These are phyloP conservation scores for Pycnonotus jocosus DNA, from an alignment of 2,113 vertebrate species.

Conservation along the genomic window DNA sequence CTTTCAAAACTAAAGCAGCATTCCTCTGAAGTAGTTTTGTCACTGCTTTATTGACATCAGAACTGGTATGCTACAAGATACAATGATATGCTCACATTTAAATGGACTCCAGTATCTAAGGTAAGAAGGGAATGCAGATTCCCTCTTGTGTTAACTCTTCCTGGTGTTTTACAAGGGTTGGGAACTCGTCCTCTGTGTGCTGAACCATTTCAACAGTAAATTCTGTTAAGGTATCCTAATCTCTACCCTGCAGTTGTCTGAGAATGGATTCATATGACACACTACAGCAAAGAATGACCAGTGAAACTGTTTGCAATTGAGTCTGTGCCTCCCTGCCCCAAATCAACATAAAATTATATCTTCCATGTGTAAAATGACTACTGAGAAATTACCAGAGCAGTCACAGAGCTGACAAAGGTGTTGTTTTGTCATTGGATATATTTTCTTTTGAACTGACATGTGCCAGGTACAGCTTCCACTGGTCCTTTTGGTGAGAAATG, in stretches of 20 bases:
- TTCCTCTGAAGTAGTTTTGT: neutral
- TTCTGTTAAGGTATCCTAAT: neutral
- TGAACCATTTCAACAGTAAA: neutral
- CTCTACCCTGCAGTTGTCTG: neutral
- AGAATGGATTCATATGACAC: neutral
- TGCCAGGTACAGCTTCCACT: neutral
- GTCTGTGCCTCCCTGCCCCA: neutral
- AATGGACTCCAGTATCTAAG: neutral
- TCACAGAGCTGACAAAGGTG: neutral
- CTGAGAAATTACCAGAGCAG: neutral
- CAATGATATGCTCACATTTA: neutral
- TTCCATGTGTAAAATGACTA: neutral
- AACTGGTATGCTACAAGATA: neutral
- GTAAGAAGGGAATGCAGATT: neutral
- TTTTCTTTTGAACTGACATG: neutral
- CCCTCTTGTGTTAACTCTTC: neutral
- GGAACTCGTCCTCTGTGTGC: neutral
- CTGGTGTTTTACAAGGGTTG: neutral
- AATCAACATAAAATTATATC: neutral
- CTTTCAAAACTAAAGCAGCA: neutral
- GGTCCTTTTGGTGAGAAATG: neutral
- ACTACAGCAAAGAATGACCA: neutral
- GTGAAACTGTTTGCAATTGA: neutral
- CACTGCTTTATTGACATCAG: neutral
- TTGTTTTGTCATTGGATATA: neutral